These are phyloP conservation scores for Centropus unirufus DNA, from an alignment of 2,113 vertebrate species.

Conservation along the genomic window DNA sequence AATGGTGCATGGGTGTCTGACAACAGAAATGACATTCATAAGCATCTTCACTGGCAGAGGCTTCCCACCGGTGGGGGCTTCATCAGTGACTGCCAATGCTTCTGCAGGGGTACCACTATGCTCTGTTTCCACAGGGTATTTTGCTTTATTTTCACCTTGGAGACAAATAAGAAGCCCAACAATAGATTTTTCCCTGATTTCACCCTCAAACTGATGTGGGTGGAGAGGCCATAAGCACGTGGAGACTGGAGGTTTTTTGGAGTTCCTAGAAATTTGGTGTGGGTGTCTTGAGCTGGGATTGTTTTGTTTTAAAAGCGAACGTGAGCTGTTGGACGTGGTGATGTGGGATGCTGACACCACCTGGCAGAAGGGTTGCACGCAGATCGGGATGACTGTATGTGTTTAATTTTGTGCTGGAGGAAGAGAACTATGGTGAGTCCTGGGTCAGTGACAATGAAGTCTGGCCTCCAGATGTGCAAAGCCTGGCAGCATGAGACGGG, in stretches of 20 bases:
- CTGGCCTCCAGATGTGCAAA: slow-evolving; percentile 69
- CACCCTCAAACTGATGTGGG: neutral
- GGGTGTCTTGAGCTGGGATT: neutral
- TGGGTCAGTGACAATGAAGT: slow-evolving; percentile 63
- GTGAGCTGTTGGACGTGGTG: neutral
- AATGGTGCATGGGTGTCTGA: fast-evolving
- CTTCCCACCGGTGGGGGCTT: fast-evolving
- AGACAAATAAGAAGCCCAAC: neutral
- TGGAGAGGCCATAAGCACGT: neutral
- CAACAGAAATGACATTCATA: neutral
- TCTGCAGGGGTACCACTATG: fast-evolving
- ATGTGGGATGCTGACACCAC: slow-evolving; percentile 39
- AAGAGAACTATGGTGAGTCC: slow-evolving; percentile 18
- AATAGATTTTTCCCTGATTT: neutral
- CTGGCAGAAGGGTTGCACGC: slow-evolving; percentile 35
- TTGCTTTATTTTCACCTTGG: neutral
- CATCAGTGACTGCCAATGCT: neutral
- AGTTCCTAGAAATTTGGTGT: fast-evolving
- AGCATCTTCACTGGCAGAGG: neutral
- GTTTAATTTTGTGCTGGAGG: slow-evolving; percentile 60
- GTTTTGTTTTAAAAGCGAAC: neutral
- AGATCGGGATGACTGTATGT: neutral
- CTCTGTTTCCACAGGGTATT: neutral
- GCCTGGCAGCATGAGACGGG: neutral
- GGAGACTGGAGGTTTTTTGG: neutral